Evolutionary conservation across 2,797 vertebrate genomes (phyloP), one percentile per base, ranked within the genome.

Genomic region (Lithobates sylvaticus): DNA sequence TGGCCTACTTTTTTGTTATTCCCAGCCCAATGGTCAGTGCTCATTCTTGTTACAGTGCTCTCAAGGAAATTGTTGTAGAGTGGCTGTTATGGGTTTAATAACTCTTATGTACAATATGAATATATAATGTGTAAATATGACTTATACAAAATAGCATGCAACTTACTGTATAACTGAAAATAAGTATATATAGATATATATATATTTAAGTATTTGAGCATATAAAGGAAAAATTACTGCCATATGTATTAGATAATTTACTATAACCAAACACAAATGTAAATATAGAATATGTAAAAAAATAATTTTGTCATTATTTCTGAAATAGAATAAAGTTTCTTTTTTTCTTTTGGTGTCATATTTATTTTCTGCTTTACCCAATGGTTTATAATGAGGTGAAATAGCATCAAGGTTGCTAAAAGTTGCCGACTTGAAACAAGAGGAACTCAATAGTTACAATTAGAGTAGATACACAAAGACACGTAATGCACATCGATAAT

Each of bases 241-340:
- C 94, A 95, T 94, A 94, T 92, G 90, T 94, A 93, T 90, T 91
- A 88, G 90, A 92, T 32, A 90, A 89, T 93, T 94, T 93, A 94
- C 91, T 94, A 92, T 94, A 95, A 94, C 93, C 93, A 92, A 94
- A 94, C 93, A 89, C 94, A 89, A 54, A 90, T 97, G 97, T 97
- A 98, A 96, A 97, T 98, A 97, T 88, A 92, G 94, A 95, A 94
- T 93, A 94, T 98, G 96, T 98, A 97, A 97, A 96, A 96, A 93
- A 92, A 92, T 93, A 93, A 92, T 93, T 95, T 95, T 93, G 93
- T 94, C 94, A 96, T 95, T 94, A 96, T 95, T 96, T 95, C 96
- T 96, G 96, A 96, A 98, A 98, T 98, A 98, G 97, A 97, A 94
- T 93, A 95, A 93, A 93, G 93, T 87, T 92, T 95, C 94, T 91